phyloP scores from a whole-genome alignment of 2,888 invertebrate genomes.

The Podabrus alpinus region DNA sequence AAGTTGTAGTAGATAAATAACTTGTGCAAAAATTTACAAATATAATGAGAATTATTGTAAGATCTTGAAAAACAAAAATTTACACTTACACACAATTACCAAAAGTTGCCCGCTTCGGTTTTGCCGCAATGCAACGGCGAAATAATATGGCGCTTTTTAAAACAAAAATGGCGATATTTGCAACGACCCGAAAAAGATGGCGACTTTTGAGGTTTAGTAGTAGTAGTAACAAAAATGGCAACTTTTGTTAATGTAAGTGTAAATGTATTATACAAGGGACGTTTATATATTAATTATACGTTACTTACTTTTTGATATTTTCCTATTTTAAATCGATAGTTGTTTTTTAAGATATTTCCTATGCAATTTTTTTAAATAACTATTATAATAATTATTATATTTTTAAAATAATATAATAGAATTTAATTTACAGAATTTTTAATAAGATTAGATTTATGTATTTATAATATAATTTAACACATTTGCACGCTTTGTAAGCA shows the following conservation, averaged over 20 bases:
- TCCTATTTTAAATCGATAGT: conserved; percentile 49
- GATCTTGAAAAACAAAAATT: neutral
- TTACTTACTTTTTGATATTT: conserved; percentile 1
- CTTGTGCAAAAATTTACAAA: conserved; percentile 5
- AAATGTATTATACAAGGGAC: conserved; percentile 45
- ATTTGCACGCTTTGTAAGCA: conserved; percentile 53
- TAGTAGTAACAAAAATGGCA: neutral
- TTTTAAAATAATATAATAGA: conserved; percentile 51
- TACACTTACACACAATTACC: neutral
- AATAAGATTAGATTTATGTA: conserved; percentile 53
- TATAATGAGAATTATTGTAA: conserved; percentile 2
- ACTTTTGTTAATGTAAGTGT: neutral
- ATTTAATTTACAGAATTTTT: conserved; percentile 57
- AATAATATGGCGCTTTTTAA: no score
- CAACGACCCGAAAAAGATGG: no score
- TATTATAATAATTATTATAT: conserved; percentile 53
- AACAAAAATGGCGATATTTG: no score
- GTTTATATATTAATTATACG: conserved; percentile 40
- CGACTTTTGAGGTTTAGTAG: no score
- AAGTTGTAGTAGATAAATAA: neutral
- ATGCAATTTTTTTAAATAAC: conserved; percentile 27
- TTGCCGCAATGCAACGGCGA: no score
- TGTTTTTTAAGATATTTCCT: conserved; percentile 37
- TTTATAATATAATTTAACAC: conserved; percentile 45
- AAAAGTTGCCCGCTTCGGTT: neutral